Base-by-base conservation (phyloP, 1,140 invertebrate genomes). In the Paralvinella palmiformis region DNA sequence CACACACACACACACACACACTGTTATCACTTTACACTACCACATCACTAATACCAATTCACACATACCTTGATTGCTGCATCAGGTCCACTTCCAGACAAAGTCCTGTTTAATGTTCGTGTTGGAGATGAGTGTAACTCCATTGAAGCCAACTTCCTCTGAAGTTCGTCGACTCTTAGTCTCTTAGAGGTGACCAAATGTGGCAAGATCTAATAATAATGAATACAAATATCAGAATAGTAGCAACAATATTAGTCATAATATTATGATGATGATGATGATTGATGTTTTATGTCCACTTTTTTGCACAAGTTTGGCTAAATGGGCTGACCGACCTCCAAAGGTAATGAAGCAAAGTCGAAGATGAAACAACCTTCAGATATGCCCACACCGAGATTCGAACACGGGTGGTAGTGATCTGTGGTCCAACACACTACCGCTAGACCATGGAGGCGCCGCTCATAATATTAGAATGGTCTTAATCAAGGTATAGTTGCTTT, bases 141-240 rank as follows among this genome's bases (percentile, higher is more conserved):
- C 35, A 59, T 63, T 15, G 62, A 55, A 1, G 75, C 73, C 20
- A 79, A 41, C 57, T 77, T 76, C 35, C 75, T 69, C 74, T 85
- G 83, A 31, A 86, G 73, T 35, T 84, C 82, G n/a, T 79, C 75
- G 5, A 86, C 77, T 57, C 77, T 72, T n/a, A 73, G 76, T 64
- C 72, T 77, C 64, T 81, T 81, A 4, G 78, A 75, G 22, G 72
- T 66, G 22, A 79, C 75, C 10, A 94, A 77, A 72, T 88, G 84
- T 0, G 89, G 88, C 58, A 86, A 83, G 17, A 81, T 76, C 76
- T 81, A 64, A 53, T 60, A 24, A 63, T 60, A 31, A 6, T 62
- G 29, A 45, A 58, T 20, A 68, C 1, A 56, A 50, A 37, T 32
- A 17, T 15, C 2, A 10, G 5, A 22, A 15, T 50, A 29, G 44